Conservation (phyloP, 2,797 vertebrate species). For the Rhabdophis nuchalis region DNA sequence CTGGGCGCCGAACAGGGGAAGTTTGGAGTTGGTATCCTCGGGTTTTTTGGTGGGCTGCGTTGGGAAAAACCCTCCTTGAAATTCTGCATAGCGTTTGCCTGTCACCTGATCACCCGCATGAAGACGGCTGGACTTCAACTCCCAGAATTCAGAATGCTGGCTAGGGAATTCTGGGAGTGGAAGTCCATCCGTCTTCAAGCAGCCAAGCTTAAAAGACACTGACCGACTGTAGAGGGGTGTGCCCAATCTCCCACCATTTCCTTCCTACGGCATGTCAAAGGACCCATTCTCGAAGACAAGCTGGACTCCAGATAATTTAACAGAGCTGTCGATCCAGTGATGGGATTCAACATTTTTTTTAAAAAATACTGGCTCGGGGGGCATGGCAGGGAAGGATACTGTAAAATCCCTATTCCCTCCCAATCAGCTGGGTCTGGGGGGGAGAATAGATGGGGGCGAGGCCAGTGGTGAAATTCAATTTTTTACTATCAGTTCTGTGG, state of each 20-base stretch:
- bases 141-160: not conserved
- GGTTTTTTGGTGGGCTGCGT: not conserved
- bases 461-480: too few species aligned
- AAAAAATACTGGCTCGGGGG: too few species aligned
- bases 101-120: not conserved
- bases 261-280: not conserved
- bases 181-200: not conserved
- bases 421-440: too few species aligned
- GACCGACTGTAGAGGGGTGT: not conserved
- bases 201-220: not conserved
- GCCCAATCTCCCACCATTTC: not conserved
- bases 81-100: not conserved
- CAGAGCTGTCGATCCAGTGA: not conserved
- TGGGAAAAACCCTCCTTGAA: not conserved
- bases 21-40: not conserved
- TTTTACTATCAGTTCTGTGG: too few species aligned
- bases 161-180: too few species aligned
- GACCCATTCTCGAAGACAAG: not conserved
- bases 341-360: too few species aligned
- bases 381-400: too few species aligned
- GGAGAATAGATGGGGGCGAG: too few species aligned
- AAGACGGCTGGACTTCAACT: not conserved
- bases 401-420: too few species aligned
- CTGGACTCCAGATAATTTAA: not conserved
- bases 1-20: not conserved